A percentile compares a stretch with the other conserved stretches of the same genome.
phyloP scores from a whole-genome alignment of 2,113 vertebrate genomes.

The Leiothrix lutea region DNA sequence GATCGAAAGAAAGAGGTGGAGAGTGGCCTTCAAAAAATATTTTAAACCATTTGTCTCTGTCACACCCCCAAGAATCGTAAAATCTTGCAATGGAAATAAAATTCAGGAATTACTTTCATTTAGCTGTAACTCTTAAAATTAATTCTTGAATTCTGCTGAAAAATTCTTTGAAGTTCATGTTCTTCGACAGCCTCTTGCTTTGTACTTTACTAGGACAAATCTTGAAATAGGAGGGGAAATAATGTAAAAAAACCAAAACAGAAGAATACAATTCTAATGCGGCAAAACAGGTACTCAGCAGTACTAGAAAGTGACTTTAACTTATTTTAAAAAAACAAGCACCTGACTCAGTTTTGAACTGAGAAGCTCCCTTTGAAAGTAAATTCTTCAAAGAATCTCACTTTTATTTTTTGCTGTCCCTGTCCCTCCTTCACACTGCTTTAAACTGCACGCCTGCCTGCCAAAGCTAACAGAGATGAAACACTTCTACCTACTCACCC shows the following conservation, averaged over 20 bases:
- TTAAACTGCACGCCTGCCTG: neutral
- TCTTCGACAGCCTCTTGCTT: neutral
- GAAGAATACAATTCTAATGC: neutral
- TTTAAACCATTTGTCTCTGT: neutral
- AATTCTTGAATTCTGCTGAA: neutral
- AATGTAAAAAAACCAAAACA: neutral
- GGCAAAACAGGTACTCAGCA: neutral
- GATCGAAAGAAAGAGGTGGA: neutral
- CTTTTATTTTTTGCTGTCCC: accelerated
- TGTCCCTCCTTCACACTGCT: neutral
- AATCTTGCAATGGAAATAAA: neutral
- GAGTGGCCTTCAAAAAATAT: neutral
- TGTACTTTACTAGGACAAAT: neutral
- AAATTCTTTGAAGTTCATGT: neutral
- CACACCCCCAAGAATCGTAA: neutral
- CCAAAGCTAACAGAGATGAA: neutral
- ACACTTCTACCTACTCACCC: neutral
- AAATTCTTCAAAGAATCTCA: neutral
- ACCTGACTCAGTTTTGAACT: neutral
- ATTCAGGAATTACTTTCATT: neutral
- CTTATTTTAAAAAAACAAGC: neutral
- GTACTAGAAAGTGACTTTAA: neutral
- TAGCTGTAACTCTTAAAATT: neutral
- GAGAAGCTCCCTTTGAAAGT: neutral
- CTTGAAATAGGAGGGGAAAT: neutral